Conservation (phyloP, 1,140 invertebrate genomes). For the Cryptotermes secundus region DNA sequence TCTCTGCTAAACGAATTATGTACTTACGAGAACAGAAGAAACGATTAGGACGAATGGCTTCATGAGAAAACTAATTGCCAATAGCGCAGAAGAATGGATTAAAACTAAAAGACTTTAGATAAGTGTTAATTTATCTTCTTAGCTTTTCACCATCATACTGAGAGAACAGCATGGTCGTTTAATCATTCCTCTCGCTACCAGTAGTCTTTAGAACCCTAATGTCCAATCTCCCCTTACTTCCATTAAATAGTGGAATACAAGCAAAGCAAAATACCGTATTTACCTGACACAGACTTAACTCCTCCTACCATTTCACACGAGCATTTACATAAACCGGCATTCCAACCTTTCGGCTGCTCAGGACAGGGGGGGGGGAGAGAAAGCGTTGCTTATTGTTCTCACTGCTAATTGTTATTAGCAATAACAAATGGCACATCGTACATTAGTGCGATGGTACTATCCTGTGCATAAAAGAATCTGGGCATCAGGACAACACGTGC, state of each 20-base stretch:
- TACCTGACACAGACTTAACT: neutral
- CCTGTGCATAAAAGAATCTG: neutral
- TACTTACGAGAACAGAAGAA: no score
- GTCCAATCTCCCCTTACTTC: neutral
- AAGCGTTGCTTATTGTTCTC: neutral
- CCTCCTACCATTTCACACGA: neutral
- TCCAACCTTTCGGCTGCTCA: neutral
- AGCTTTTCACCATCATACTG: neutral
- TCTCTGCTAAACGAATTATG: no score
- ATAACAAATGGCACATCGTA: conserved; percentile 19
- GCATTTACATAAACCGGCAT: neutral
- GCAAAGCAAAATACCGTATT: neutral
- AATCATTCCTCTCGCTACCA: neutral
- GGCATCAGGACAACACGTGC: no score
- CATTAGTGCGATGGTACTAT: neutral
- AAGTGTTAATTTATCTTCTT: no score
- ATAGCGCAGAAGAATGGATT: no score
- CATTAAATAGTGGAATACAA: neutral
- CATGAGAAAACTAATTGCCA: no score
- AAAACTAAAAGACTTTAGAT: no score
- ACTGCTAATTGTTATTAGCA: conserved; percentile 21
- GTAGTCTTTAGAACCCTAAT: neutral
- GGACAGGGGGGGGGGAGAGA: neutral
- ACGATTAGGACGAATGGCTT: no score
- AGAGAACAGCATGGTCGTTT: neutral